Conservation (phyloP, 2,113 vertebrate species). For the Xenopus tropicalis region UCB_Xtro_10.0 CM004450.2:26786501-26787000, state of each 20-base stretch:
- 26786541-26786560: conserved; percentile 11
- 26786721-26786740: background rate
- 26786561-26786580: background rate
- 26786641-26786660: conserved; percentile 6
- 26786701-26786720: background rate
- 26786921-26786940: too few species aligned
- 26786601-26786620: background rate
- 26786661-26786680: background rate
- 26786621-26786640: background rate
- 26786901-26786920: too few species aligned
- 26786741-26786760: background rate
- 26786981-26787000: too few species aligned
- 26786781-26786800: too few species aligned
- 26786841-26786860: too few species aligned
- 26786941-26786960: too few species aligned
- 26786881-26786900: too few species aligned
- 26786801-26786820: too few species aligned
- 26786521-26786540: background rate
- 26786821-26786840: too few species aligned
- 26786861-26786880: too few species aligned
- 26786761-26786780: too few species aligned
- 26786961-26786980: too few species aligned
- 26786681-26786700: background rate
- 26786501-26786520: background rate
- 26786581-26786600: background rate